Evolutionary conservation across 64 coral and sea anemone genomes (phyloP).

Genomic region (Orbicella faveolata): DNA sequence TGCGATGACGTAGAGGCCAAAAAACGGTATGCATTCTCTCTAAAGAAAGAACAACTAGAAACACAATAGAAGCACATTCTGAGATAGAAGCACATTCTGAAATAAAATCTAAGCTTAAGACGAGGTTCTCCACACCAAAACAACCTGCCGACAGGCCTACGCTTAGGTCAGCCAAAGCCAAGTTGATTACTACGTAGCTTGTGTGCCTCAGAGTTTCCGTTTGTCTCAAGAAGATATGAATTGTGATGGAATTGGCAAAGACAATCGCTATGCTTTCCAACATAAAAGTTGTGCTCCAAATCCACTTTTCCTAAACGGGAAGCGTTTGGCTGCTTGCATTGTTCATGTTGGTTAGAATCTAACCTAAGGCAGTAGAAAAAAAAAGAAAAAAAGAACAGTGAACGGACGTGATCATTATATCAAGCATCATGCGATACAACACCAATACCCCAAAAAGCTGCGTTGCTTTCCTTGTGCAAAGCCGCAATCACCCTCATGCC

Average conservation of each 20-base stretch:
- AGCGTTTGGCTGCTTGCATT: not conserved
- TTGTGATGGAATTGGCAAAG: not conserved
- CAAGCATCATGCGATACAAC: too few relatives aligned
- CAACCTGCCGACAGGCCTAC: not conserved
- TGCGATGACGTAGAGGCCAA: not conserved
- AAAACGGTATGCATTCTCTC: not conserved
- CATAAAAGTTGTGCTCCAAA: not conserved
- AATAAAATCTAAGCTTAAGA: not conserved
- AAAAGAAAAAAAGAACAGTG: too few relatives aligned
- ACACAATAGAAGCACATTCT: not conserved
- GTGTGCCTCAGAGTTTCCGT: not conserved
- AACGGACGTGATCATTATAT: too few relatives aligned
- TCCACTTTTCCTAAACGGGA: not conserved
- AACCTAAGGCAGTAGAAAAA: not conserved
- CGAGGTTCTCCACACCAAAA: not conserved
- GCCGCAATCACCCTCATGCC: too few relatives aligned
- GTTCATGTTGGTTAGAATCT: not conserved
- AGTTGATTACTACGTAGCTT: not conserved
- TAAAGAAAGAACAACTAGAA: not conserved
- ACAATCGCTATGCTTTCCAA: not conserved
- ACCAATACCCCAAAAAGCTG: too few relatives aligned
- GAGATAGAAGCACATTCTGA: not conserved
- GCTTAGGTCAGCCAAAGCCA: not conserved
- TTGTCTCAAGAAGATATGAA: not conserved
- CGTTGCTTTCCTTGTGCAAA: too few relatives aligned